Conservation (phyloP, 2,888 invertebrate species). For the Pandemis cinnamomeana region DNA sequence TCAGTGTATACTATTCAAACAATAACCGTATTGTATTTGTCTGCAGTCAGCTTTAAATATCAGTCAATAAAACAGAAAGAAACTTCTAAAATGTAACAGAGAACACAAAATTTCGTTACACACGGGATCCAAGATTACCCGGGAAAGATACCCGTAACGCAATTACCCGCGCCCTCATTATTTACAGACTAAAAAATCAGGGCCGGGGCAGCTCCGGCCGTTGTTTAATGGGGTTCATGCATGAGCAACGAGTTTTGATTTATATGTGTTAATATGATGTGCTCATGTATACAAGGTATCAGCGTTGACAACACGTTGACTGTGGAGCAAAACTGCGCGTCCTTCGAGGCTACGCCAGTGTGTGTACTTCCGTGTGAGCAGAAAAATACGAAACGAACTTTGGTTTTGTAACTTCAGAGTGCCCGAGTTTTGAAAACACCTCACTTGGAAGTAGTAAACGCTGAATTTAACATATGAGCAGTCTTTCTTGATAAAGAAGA, state of each 20-base stretch:
- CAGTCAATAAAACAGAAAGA: background rate
- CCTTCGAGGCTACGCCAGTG: too few relatives aligned
- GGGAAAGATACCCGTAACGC: slow-evolving; percentile 8
- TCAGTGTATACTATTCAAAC: too few relatives aligned
- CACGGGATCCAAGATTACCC: background rate
- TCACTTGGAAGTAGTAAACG: too few relatives aligned
- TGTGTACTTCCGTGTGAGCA: too few relatives aligned
- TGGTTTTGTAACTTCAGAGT: too few relatives aligned
- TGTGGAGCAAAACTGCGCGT: too few relatives aligned
- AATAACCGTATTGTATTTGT: too few relatives aligned
- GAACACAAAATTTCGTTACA: slow-evolving; percentile 12
- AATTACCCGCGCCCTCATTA: slow-evolving; percentile 22
- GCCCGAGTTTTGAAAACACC: too few relatives aligned
- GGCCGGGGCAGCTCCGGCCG: background rate
- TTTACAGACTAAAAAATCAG: slow-evolving; percentile 25
- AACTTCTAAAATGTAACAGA: background rate
- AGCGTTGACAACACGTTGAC: background rate
- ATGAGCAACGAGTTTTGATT: slow-evolving; percentile 1
- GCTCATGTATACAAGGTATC: background rate
- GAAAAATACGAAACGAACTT: too few relatives aligned
- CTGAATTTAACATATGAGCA: too few relatives aligned
- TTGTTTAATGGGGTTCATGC: slow-evolving; percentile 17
- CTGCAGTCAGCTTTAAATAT: background rate
- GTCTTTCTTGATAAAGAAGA: too few relatives aligned
- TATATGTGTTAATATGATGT: background rate